Percentiles rank a stretch among this genome's conserved stretches.
Evolutionary conservation across 2,888 invertebrate species (phyloP).

Genomic region (Dryadula phaetusa): DNA sequence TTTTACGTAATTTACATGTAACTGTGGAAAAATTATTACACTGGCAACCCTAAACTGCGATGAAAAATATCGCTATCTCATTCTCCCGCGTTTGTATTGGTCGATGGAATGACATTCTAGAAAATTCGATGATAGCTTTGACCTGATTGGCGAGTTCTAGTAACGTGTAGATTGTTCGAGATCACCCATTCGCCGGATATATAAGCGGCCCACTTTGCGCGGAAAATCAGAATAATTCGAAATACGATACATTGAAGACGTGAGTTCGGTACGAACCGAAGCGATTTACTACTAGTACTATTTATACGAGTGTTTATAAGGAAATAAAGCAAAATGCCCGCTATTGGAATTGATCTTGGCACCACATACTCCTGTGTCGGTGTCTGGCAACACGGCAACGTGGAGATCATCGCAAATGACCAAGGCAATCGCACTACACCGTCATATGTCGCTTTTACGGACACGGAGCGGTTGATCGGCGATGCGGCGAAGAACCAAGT

Average conservation of each 20-base stretch:
- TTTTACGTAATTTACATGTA: background rate
- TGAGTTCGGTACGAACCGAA: constrained; percentile 61
- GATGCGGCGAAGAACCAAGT: constrained; percentile 90
- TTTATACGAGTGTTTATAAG: constrained; percentile 44
- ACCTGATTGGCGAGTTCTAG: constrained; percentile 60
- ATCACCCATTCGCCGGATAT: constrained; percentile 59
- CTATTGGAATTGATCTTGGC: constrained; percentile 83
- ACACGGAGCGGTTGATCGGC: constrained; percentile 87
- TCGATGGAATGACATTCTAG: constrained; percentile 51
- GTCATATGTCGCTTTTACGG: constrained; percentile 89
- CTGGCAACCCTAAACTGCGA: constrained; percentile 24
- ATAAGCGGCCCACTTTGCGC: constrained; percentile 58
- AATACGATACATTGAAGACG: constrained; percentile 62
- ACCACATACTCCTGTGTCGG: constrained; percentile 84
- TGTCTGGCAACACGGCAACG: constrained; percentile 87
- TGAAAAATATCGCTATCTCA: constrained; percentile 42
- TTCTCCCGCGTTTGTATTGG: constrained; percentile 56
- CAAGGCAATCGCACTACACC: constrained; percentile 90
- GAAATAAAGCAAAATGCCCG: constrained; percentile 69
- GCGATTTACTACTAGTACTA: constrained; percentile 46
- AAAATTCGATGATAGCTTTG: constrained; percentile 51
- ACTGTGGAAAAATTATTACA: constrained; percentile 3
- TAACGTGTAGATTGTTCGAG: constrained; percentile 58
- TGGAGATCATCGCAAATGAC: constrained; percentile 89
- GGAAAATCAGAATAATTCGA: constrained; percentile 68